Conservation (phyloP, 2,113 vertebrate genomes). For the Ciconia maguari region DNA sequence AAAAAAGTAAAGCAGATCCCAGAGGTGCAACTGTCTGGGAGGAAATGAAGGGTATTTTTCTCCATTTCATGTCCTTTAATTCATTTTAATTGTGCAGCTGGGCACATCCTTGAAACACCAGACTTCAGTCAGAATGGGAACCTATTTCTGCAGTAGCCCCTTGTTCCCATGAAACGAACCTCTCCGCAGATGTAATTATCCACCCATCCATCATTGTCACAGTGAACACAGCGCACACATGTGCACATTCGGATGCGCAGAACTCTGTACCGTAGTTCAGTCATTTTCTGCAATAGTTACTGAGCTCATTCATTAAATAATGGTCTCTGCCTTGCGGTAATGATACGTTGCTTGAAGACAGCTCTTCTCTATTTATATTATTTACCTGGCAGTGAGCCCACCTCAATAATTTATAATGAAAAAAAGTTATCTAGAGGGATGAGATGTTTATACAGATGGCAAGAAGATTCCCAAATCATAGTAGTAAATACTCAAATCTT, state of each 20-base stretch:
- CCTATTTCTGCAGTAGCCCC: not conserved
- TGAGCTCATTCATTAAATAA: not conserved
- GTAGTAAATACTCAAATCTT: not conserved
- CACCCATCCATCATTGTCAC: not conserved
- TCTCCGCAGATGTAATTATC: not conserved
- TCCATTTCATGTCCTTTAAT: not conserved
- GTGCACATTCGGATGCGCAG: not conserved
- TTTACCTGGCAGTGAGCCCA: not conserved
- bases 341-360: not conserved
- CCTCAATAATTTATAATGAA: not conserved
- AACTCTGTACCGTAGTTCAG: not conserved
- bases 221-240: fast-evolving
- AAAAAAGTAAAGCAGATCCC: not conserved
- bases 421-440: not conserved
- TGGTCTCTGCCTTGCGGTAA: not conserved
- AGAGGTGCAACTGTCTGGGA: not conserved
- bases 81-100: not conserved
- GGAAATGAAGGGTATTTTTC: not conserved
- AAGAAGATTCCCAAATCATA: not conserved
- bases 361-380: not conserved
- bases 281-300: not conserved
- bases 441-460: not conserved
- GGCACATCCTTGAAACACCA: not conserved
- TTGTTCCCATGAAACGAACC: not conserved
- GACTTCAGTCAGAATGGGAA: not conserved